These are phyloP conservation scores for Danaus plexippus DNA, from an alignment of 1,140 invertebrate genomes.

Conservation along the genomic window DNA sequence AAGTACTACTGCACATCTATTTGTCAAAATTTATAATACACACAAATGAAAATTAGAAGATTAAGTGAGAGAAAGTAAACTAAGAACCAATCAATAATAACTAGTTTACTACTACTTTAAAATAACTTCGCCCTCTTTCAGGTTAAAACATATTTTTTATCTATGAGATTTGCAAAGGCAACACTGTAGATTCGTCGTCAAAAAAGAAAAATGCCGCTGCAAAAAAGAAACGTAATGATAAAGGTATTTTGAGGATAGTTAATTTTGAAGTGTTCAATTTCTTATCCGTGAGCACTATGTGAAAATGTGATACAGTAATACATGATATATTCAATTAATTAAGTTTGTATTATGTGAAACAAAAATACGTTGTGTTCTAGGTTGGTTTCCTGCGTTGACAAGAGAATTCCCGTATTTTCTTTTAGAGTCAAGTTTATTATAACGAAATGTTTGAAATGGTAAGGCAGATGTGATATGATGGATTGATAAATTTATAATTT, in stretches of 20 bases:
- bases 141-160: no score
- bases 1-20: no score
- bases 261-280: slow-evolving; percentile 15
- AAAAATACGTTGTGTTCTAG: slow-evolving; percentile 61
- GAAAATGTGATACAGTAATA: no score
- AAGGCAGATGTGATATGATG: slow-evolving; percentile 22
- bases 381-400: slow-evolving; percentile 72
- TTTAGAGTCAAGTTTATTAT: slow-evolving; percentile 44
- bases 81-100: no score
- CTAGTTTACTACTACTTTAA: no score
- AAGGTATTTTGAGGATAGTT: slow-evolving; percentile 68
- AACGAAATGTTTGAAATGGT: slow-evolving; percentile 68
- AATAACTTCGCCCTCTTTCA: no score
- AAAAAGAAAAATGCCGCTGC: slow-evolving; percentile 73
- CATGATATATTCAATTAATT: no score
- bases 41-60: no score
- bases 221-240: slow-evolving; percentile 71
- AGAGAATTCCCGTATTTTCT: slow-evolving; percentile 63
- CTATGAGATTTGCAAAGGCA: slow-evolving; percentile 23
- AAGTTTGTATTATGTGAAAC: no score
- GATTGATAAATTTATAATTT: neutral
- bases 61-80: no score
- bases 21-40: no score
- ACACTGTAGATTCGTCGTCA: slow-evolving; percentile 45
- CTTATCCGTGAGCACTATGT: no score